Evolutionary conservation across 1,140 invertebrate species (phyloP).

Genomic region (Tetramorium alpestre): DNA sequence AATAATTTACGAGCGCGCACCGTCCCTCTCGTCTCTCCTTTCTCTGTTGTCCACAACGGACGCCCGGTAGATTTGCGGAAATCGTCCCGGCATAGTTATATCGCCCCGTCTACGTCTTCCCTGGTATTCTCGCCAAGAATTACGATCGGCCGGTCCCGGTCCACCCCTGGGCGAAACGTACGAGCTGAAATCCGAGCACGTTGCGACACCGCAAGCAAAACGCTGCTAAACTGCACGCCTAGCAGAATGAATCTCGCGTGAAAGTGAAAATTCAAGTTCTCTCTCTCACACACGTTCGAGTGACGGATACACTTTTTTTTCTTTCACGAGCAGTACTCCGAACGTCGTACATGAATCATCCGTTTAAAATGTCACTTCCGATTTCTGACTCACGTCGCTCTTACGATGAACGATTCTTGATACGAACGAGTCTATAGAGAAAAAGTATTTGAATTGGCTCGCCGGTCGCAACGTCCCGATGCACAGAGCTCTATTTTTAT

Average conservation of each 20-base stretch:
- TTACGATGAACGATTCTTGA: conserved; percentile 9
- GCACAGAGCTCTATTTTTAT: conserved; percentile 85
- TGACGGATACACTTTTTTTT: not conserved
- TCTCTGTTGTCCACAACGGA: not conserved
- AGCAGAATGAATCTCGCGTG: not conserved
- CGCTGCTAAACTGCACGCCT: not conserved
- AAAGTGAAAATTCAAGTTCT: not conserved
- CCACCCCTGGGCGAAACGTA: conserved; percentile 25
- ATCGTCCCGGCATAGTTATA: conserved; percentile 55
- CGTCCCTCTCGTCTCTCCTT: conserved; percentile 36
- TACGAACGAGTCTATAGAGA: not conserved
- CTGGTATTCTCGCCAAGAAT: conserved; percentile 39
- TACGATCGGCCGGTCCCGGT: not conserved
- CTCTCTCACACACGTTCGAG: not conserved
- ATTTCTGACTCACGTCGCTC: not conserved
- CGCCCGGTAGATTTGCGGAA: conserved; percentile 71
- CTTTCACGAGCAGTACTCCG: too few relatives aligned
- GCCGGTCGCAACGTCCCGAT: conserved; percentile 63
- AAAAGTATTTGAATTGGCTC: conserved; percentile 68
- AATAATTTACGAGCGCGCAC: conserved; percentile 84
- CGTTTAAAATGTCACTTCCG: not conserved
- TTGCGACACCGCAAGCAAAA: conserved; percentile 22
- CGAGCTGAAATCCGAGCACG: conserved; percentile 13
- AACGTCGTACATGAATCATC: not conserved
- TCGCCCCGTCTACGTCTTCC: conserved; percentile 36